Base-by-base conservation (phyloP, 1,140 invertebrate genomes). In the Pissodes strobi region DNA sequence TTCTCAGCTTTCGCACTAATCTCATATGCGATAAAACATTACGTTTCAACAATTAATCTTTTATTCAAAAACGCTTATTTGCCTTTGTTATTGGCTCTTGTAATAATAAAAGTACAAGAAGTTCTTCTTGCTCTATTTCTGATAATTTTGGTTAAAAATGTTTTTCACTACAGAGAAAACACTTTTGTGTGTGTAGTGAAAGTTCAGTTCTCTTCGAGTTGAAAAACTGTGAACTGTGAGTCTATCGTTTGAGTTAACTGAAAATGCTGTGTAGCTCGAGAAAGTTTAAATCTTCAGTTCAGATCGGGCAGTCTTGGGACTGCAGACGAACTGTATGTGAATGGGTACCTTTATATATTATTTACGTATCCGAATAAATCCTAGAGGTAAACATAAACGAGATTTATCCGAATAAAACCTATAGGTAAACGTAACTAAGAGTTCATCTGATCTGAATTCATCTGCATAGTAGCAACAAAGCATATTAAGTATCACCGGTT, bases 261-360 rank as follows among this genome's bases (percentile, higher is more conserved):
- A n/a, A n/a, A 34, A 34, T 34, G 6, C 6, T 51, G 48, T 51
- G 48, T 51, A 18, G 48, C 48, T 27, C 12, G 23, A 34, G n/a
- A 51, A 30, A 51, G 23, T 51, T 51, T 18, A 6, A 41, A 41
- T 46, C 52, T 55, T 45, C 8, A 55, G 25, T 55, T 39, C 25
- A 55, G 34, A 55, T 55, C 52, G 34, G 8, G 5, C 52, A 55
- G 52, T 39, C 22, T 17, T 38, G 18, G 30, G 17, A 55, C 52
- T 55, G 52, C 8, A 8, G 34, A 25, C 10, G 19, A 41, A 34
- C 52, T 41, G 34, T 55, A 55, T 55, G 25, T 55, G 34, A 55
- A 55, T 55, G 52, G 52, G 34, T 55, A 55, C 52, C 52, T 55
- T 55, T n/a, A n/a, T n/a, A n/a, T n/a, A n/a, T n/a, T n/a, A n/a